Evolutionary conservation across 2,113 vertebrate genomes (phyloP), one percentile per base, ranked within the genome.

Genomic region (Nothocercus nigrocapillus): DNA sequence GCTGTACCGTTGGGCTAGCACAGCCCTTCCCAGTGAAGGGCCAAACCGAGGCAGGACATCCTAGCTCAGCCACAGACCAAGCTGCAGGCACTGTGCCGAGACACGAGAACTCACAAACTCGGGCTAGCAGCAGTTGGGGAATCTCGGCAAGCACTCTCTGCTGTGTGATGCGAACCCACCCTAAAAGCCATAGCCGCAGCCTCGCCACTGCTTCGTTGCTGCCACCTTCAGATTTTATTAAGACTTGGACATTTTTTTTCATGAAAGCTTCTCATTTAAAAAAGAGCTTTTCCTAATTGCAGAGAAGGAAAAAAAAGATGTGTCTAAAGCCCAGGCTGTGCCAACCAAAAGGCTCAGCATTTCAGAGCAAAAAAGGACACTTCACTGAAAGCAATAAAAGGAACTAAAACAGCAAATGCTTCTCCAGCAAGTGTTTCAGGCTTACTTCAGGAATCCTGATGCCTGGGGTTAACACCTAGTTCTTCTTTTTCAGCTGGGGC

Each of bases 221-320:
- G 88, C 92, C 78, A 94, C 86, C 92, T 95, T 93, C 92, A 94
- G 93, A 89, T 92, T 90, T 94, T 89, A 95, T 94, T 91, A 94
- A 92, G 74, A 82, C 85, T 62, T 56, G 25, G 77, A 68, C 2
- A 1, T n/a, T 25, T 70, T 85, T 64, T 11, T 14, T 3, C 15
- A 45, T 59, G 13, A 40, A 73, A 90, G 42, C 77, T 93, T 86
- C 81, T 75, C 45, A 42, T 62, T 80, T 30, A 88, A 95, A 82
- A 93, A 79, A 72, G 63, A 88, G 27, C 24, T 93, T 94, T 90
- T 74, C 61, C 73, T 86, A 67, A 67, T 45, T 40, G 61, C 76
- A 81, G 56, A 75, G 28, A 49, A 53, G 66, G 22, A 49, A 36
- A 20, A 51, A 73, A 51, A 10, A 61, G 16, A 61, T 74, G 51